Percentiles rank a stretch among this genome's conserved stretches.
These are phyloP conservation scores for Gymnocypris eckloni DNA, from an alignment of 2,797 vertebrate genomes.

Conservation along the genomic window DNA sequence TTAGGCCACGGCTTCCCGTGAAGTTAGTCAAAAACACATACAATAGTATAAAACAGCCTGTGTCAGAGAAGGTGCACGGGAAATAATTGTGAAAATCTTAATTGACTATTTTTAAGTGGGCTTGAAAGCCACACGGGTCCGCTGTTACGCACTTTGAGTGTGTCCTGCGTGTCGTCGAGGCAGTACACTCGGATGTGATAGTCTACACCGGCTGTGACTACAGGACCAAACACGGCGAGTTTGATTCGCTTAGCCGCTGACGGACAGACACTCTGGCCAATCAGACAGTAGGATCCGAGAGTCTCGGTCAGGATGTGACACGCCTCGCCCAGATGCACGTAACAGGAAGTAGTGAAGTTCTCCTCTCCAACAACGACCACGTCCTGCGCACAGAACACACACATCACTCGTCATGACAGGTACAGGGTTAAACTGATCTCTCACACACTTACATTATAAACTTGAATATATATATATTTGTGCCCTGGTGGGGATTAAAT, in stretches of 20 bases:
- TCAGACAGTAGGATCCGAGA: slow-evolving; percentile 90
- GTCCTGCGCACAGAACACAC: slow-evolving; percentile 79
- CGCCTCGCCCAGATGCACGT: slow-evolving; percentile 92
- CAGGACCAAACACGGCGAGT: slow-evolving; percentile 92
- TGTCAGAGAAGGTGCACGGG: background rate
- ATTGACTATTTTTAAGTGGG: background rate
- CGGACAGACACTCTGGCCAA: slow-evolving; percentile 91
- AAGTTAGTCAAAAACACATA: background rate
- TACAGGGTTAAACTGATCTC: background rate
- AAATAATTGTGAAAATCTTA: too few relatives aligned
- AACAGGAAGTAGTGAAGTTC: slow-evolving; percentile 95
- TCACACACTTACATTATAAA: background rate
- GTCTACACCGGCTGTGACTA: slow-evolving; percentile 89
- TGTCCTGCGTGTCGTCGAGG: slow-evolving; percentile 93
- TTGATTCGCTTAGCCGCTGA: slow-evolving; percentile 93
- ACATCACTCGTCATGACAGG: background rate
- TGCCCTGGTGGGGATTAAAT: background rate
- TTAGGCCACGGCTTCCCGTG: too few relatives aligned
- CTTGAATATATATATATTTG: background rate
- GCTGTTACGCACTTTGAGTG: slow-evolving; percentile 85
- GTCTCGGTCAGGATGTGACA: slow-evolving; percentile 97
- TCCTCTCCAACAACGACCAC: slow-evolving; percentile 95
- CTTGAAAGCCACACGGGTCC: background rate
- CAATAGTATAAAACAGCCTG: background rate
- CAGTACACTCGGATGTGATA: slow-evolving; percentile 97